phyloP scores from a whole-genome alignment of 2,797 vertebrate species.

The Poecilia wingei region DNA sequence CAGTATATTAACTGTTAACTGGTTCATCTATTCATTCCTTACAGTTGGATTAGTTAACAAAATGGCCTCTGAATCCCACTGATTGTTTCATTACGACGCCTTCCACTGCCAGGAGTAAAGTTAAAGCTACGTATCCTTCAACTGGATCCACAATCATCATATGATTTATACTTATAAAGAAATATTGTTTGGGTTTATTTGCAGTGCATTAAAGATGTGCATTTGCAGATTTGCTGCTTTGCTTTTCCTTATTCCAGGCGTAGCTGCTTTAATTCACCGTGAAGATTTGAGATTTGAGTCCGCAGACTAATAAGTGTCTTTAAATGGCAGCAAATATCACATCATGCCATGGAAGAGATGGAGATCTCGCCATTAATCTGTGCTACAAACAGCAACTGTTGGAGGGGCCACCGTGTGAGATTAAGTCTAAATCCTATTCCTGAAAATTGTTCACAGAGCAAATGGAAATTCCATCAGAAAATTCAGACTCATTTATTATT shows the following conservation, averaged over 20 bases:
- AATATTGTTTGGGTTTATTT: slow-evolving; percentile 43
- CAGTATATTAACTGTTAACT: not conserved
- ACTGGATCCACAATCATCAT: slow-evolving; percentile 7
- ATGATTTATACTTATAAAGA: slow-evolving; percentile 24
- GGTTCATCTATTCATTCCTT: not conserved
- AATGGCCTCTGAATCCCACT: not conserved
- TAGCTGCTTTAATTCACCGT: slow-evolving; percentile 43
- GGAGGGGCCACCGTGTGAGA: slow-evolving; percentile 71
- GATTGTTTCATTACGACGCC: not conserved
- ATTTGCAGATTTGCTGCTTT: slow-evolving; percentile 50
- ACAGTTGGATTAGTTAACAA: not conserved
- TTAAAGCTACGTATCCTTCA: not conserved
- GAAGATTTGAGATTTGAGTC: slow-evolving; percentile 43
- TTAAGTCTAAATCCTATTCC: slow-evolving; percentile 80
- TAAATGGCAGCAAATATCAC: slow-evolving; percentile 66
- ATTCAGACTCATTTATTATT: slow-evolving; percentile 83
- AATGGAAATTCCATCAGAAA: slow-evolving; percentile 84
- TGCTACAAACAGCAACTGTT: slow-evolving; percentile 73
- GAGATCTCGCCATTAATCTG: slow-evolving; percentile 72
- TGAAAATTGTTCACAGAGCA: slow-evolving; percentile 73
- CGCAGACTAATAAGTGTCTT: slow-evolving; percentile 58
- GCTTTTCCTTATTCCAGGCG: slow-evolving; percentile 40
- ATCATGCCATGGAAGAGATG: slow-evolving; percentile 58
- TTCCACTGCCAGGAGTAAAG: not conserved
- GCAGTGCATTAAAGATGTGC: slow-evolving; percentile 35